Evolutionary conservation across 2,888 invertebrate species (phyloP).

Genomic region (Biston stratarius): DNA sequence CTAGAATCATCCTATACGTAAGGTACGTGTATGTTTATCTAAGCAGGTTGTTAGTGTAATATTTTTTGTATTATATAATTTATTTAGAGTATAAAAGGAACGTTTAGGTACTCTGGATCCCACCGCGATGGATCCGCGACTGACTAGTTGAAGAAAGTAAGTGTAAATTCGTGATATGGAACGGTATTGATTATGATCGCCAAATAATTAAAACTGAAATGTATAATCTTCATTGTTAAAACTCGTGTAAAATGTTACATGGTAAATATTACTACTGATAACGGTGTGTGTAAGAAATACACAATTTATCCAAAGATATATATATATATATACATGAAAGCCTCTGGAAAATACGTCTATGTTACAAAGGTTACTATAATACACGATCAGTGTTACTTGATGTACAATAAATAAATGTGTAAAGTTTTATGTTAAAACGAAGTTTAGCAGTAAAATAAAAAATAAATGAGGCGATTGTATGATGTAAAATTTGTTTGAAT

Average conservation of each 20-base stretch:
- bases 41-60: constrained; percentile 77
- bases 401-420: constrained; percentile 79
- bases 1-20: constrained; percentile 69
- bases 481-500: constrained; percentile 63
- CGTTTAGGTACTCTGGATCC: constrained; percentile 78
- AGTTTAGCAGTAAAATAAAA: constrained; percentile 73
- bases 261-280: constrained; percentile 51
- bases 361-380: constrained; percentile 46
- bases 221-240: constrained; percentile 75
- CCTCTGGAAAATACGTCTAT: constrained; percentile 54
- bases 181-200: constrained; percentile 83
- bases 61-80: constrained; percentile 86
- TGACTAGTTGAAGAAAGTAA: constrained; percentile 85
- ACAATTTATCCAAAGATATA: constrained; percentile 67
- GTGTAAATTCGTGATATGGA: constrained; percentile 82
- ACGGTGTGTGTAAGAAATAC: constrained; percentile 47
- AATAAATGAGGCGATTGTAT: constrained; percentile 82
- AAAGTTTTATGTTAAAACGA: constrained; percentile 75
- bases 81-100: constrained; percentile 82
- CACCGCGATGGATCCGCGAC: constrained; percentile 78
- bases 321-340: constrained; percentile 37
- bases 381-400: constrained; percentile 76
- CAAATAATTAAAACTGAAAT: constrained; percentile 77
- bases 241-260: constrained; percentile 73
- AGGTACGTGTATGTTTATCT: constrained; percentile 71